Percentiles rank a stretch among this genome's conserved stretches.
Conservation (phyloP, 2,888 invertebrate genomes). For the Pseudococcus longispinus region DNA sequence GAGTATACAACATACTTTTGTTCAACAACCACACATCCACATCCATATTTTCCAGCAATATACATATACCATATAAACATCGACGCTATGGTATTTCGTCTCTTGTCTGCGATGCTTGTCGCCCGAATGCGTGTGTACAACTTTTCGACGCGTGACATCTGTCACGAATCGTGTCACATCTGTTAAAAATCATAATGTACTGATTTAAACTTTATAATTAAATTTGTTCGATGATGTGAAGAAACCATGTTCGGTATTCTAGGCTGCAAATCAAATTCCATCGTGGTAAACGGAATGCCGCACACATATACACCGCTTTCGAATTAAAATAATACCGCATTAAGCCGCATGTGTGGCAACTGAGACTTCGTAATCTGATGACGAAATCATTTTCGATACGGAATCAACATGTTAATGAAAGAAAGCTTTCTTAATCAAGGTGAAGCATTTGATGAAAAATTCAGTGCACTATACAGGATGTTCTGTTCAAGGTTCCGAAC, state of each 20-base stretch:
- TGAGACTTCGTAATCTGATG: not conserved
- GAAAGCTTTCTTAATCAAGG: not conserved
- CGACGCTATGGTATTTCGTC: not conserved
- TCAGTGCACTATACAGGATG: too few relatives aligned
- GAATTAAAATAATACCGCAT: not conserved
- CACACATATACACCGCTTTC: not conserved
- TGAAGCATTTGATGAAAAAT: not conserved
- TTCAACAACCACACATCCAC: not conserved
- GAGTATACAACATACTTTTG: not conserved
- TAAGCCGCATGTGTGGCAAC: not conserved
- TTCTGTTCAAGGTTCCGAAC: too few relatives aligned
- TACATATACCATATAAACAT: not conserved
- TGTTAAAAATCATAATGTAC: constrained; percentile 17
- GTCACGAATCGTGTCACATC: constrained; percentile 24
- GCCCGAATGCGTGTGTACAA: not conserved
- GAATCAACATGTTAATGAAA: not conserved
- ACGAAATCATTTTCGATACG: not conserved
- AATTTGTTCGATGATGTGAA: constrained; percentile 36
- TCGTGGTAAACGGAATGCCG: not conserved
- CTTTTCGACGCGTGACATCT: not conserved
- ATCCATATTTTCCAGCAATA: not conserved
- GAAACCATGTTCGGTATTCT: constrained; percentile 14
- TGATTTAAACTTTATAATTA: constrained; percentile 30
- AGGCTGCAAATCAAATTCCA: constrained; percentile 10
- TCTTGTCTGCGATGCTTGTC: not conserved